Percentiles rank a stretch among this genome's conserved stretches.
These are phyloP conservation scores for Dendrocopos noguchii DNA, from an alignment of 2,113 vertebrate species.

Conservation along the genomic window DNA sequence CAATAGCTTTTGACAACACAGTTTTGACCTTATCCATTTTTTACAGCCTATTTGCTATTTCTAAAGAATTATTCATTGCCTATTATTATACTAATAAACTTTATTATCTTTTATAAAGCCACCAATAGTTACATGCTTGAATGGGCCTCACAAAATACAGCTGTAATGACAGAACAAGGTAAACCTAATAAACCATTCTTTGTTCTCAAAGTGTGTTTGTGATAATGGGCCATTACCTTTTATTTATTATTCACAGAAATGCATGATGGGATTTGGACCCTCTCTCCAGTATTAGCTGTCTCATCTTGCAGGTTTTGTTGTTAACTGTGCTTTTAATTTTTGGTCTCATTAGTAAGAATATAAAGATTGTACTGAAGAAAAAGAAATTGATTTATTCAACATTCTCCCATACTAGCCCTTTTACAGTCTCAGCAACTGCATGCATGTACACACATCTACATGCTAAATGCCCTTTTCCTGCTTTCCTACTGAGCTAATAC, in stretches of 20 bases:
- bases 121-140: constrained; percentile 55
- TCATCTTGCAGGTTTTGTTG: neutral
- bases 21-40: constrained; percentile 48
- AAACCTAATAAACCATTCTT: constrained; percentile 74
- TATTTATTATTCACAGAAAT: constrained; percentile 71
- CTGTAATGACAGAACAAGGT: constrained; percentile 64
- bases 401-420: neutral
- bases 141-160: constrained; percentile 42
- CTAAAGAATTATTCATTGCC: constrained; percentile 45
- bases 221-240: constrained; percentile 66
- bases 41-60: constrained; percentile 45
- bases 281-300: neutral
- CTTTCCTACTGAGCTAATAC: neutral
- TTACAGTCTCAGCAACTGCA: neutral
- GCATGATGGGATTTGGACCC: constrained; percentile 14
- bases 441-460: neutral
- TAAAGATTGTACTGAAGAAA: neutral
- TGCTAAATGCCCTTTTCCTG: neutral
- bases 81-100: constrained; percentile 73
- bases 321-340: neutral
- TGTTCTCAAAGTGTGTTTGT: constrained; percentile 55
- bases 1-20: constrained; percentile 19
- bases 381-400: neutral
- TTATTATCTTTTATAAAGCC: constrained; percentile 68
- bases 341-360: neutral